Conservation (phyloP, 2,113 vertebrate species). For the Aphelocoma coerulescens region DNA sequence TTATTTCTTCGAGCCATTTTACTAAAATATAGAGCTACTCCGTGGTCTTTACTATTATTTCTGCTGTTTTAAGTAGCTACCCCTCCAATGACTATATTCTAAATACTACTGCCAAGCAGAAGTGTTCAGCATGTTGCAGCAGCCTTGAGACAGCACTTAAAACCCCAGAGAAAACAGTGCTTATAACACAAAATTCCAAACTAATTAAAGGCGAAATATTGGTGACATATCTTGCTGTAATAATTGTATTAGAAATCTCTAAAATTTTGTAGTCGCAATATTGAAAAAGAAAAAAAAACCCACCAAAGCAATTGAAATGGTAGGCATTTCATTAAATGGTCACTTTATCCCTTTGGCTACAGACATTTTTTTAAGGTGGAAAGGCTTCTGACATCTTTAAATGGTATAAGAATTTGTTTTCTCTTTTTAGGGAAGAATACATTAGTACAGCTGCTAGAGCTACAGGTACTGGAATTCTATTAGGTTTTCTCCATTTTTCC, state of each 20-base stretch:
- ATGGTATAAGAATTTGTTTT: neutral
- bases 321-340: neutral
- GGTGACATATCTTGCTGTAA: neutral
- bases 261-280: neutral
- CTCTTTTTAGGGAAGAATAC: neutral
- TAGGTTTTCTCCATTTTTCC: neutral
- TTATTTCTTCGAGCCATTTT: neutral
- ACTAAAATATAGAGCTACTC: neutral
- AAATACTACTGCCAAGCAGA: neutral
- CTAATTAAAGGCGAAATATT: neutral
- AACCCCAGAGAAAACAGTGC: neutral
- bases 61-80: neutral
- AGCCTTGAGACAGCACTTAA: neutral
- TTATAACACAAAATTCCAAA: neutral
- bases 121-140: neutral
- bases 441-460: neutral
- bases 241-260: neutral
- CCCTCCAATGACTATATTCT: neutral
- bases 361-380: neutral
- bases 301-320: neutral
- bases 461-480: neutral
- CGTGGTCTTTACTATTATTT: neutral
- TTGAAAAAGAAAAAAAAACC: neutral
- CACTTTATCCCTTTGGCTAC: neutral
- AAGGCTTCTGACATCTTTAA: neutral